Evolutionary conservation across 2,797 vertebrate genomes (phyloP).

Genomic region (Geotrypetes seraphini): DNA sequence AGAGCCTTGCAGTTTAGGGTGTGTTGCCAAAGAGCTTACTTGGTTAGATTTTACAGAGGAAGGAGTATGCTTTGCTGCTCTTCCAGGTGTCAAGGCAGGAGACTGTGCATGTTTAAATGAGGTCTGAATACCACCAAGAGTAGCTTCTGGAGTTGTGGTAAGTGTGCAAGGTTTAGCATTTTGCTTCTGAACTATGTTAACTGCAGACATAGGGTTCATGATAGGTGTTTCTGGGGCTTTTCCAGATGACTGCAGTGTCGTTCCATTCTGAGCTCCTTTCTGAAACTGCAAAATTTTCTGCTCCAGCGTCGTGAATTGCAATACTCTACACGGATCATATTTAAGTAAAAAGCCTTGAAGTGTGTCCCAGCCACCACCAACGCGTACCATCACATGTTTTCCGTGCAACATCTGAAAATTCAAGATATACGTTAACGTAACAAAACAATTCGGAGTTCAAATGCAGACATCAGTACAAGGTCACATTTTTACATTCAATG

Average conservation of each 20-base stretch:
- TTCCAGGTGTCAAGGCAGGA: conserved; percentile 14
- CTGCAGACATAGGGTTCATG: conserved; percentile 82
- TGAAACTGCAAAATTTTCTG: conserved; percentile 94
- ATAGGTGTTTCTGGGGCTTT: conserved; percentile 64
- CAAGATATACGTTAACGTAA: no score
- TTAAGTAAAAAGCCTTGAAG: conserved; percentile 90
- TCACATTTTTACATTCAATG: no score
- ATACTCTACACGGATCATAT: conserved; percentile 82
- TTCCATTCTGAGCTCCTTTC: conserved; percentile 64
- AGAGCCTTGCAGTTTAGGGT: conserved; percentile 19
- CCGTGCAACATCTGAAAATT: conserved; percentile 90
- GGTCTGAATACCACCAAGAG: conserved; percentile 23
- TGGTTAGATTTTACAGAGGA: no score
- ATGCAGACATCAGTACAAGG: no score
- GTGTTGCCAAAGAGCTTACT: neutral
- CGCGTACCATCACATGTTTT: conserved; percentile 97
- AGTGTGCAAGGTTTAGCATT: conserved; percentile 16
- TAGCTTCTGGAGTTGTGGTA: neutral
- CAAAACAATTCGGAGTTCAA: no score
- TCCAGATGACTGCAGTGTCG: conserved; percentile 22
- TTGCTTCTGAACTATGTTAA: conserved; percentile 49
- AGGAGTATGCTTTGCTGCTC: conserved; percentile 1
- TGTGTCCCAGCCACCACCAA: conserved; percentile 96
- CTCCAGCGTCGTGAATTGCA: conserved; percentile 93
- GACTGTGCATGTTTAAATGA: conserved; percentile 11